phyloP scores from a whole-genome alignment of 1,140 invertebrate species.

The Dreissena polymorpha region DNA sequence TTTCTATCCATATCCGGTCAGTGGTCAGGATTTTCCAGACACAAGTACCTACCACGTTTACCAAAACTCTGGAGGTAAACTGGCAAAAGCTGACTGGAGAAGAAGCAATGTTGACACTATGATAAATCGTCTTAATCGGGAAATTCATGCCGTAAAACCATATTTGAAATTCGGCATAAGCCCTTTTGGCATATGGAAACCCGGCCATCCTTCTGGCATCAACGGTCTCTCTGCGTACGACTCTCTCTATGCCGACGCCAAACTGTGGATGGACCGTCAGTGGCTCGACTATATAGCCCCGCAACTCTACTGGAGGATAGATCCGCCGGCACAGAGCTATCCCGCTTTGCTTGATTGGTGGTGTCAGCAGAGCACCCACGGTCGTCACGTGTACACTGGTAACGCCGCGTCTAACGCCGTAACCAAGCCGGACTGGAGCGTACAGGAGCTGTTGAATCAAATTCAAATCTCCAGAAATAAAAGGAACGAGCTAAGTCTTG shows the following conservation, averaged over 20 bases:
- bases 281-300: constrained; percentile 76
- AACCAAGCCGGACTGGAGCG: constrained; percentile 60
- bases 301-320: constrained; percentile 77
- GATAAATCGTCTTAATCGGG: constrained; percentile 62
- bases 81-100: constrained; percentile 71
- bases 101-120: constrained; percentile 72
- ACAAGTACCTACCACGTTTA: constrained; percentile 68
- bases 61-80: constrained; percentile 61
- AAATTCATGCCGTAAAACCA: constrained; percentile 63
- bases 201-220: constrained; percentile 68
- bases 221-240: constrained; percentile 69
- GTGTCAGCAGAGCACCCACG: constrained; percentile 64
- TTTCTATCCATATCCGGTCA: constrained; percentile 77
- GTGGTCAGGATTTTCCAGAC: constrained; percentile 69
- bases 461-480: constrained; percentile 62
- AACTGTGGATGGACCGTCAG: constrained; percentile 72
- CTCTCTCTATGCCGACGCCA: constrained; percentile 72
- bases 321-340: constrained; percentile 73
- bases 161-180: constrained; percentile 74
- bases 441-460: constrained; percentile 69
- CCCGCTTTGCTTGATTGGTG: constrained; percentile 74
- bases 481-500: constrained; percentile 55
- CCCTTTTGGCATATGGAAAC: constrained; percentile 77
- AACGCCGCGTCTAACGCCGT: constrained; percentile 62
- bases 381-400: constrained; percentile 68